Evolutionary conservation across 2,797 vertebrate species (phyloP).

Genomic region (Gymnocypris eckloni): DNA sequence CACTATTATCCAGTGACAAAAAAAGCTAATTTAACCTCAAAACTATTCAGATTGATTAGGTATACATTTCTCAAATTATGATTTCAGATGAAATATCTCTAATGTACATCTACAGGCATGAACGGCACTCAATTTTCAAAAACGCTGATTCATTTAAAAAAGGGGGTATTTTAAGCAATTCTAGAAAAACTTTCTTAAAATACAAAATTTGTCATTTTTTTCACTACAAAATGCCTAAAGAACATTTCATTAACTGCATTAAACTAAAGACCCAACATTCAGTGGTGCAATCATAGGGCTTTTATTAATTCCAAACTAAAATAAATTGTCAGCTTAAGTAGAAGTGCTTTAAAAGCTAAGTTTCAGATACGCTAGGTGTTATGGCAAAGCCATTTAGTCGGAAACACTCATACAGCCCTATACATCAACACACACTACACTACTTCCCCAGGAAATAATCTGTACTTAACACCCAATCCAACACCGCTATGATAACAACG

Average conservation of each 20-base stretch:
- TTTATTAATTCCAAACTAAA: background rate
- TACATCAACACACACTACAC: background rate
- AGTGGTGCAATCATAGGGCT: too few species aligned
- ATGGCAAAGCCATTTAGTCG: background rate
- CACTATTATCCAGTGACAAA: background rate
- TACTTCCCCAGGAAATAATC: slow-evolving; percentile 23
- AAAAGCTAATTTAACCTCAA: background rate
- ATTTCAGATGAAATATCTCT: background rate
- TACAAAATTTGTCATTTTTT: background rate
- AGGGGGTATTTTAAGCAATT: background rate
- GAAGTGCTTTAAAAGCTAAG: background rate
- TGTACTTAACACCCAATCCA: slow-evolving; percentile 7
- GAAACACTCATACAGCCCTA: slow-evolving; percentile 2
- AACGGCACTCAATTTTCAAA: background rate
- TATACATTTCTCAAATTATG: background rate
- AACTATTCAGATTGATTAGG: background rate
- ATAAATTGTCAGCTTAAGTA: background rate
- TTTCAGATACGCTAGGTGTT: background rate
- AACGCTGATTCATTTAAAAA: background rate
- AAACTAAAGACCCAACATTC: too few species aligned
- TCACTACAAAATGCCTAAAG: too few species aligned
- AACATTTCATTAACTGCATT: background rate
- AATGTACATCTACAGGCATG: background rate
- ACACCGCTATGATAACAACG: slow-evolving; percentile 31
- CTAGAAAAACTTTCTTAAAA: background rate